phyloP scores from a whole-genome alignment of 2,888 invertebrate genomes.

The Andrena bicolor region DNA sequence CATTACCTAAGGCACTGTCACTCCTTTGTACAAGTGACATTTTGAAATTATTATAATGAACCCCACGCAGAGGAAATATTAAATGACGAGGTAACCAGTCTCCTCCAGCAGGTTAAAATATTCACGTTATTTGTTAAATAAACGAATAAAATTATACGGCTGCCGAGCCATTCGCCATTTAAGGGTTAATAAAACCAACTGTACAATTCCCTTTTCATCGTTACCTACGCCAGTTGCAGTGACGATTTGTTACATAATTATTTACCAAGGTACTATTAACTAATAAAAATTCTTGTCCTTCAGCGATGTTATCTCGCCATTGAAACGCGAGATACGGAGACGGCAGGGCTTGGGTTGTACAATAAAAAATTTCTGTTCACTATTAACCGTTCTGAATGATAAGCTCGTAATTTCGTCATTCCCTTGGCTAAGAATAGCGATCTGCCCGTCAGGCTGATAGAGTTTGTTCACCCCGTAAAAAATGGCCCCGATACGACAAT shows the following conservation, averaged over 20 bases:
- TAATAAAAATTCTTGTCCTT: neutral
- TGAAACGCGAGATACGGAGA: neutral
- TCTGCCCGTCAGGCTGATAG: too few relatives aligned
- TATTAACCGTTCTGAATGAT: slow-evolving; percentile 4
- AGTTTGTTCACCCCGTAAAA: slow-evolving; percentile 42
- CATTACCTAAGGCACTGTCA: too few relatives aligned
- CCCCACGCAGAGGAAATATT: too few relatives aligned
- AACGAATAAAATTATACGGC: neutral
- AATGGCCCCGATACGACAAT: slow-evolving; percentile 33
- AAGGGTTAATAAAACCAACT: neutral
- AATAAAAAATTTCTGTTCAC: neutral
- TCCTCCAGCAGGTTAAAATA: too few relatives aligned
- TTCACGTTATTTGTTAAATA: too few relatives aligned
- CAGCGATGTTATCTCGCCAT: too few relatives aligned
- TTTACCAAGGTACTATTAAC: neutral
- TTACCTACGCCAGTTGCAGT: neutral
- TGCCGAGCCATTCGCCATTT: neutral
- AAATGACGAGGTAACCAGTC: too few relatives aligned
- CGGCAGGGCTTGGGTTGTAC: neutral
- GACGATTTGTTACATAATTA: slow-evolving; percentile 1
- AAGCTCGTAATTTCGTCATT: slow-evolving; percentile 17
- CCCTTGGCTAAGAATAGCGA: slow-evolving; percentile 8
- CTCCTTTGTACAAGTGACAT: too few relatives aligned
- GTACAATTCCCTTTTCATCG: neutral
- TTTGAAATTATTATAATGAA: too few relatives aligned